Evolutionary conservation across 2,797 vertebrate genomes (phyloP).

Genomic region (Myripristis jacobus): DNA sequence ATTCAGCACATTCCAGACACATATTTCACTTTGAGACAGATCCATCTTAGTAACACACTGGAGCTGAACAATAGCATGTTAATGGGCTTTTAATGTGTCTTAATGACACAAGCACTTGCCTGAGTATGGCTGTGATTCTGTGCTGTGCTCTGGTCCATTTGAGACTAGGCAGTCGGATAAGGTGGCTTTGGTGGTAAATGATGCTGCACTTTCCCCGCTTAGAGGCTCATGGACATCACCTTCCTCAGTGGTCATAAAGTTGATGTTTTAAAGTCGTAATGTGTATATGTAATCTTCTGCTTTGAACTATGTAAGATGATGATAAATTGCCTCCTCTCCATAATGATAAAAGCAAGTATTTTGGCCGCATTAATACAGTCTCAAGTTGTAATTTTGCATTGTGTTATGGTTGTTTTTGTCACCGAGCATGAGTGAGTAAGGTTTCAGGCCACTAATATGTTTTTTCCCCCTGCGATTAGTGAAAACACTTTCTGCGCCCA

Average conservation of each 20-base stretch:
- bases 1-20: conserved; percentile 34
- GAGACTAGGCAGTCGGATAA: conserved; percentile 42
- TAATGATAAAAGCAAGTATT: conserved; percentile 63
- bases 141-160: conserved; percentile 62
- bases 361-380: conserved; percentile 44
- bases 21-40: conserved; percentile 55
- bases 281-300: conserved; percentile 14
- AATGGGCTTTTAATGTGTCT: conserved; percentile 77
- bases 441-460: conserved; percentile 56
- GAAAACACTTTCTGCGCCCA: conserved; percentile 59
- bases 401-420: conserved; percentile 66
- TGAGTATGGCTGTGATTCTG: conserved; percentile 52
- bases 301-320: conserved; percentile 26
- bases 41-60: conserved; percentile 49
- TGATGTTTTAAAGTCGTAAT: conserved; percentile 36
- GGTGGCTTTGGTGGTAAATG: conserved; percentile 51
- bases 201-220: conserved; percentile 39
- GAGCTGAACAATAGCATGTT: conserved; percentile 65
- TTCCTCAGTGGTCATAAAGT: conserved; percentile 14
- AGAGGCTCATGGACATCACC: conserved; percentile 33
- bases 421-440: conserved; percentile 47
- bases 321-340: conserved; percentile 42
- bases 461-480: conserved; percentile 49
- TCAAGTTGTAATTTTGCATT: conserved; percentile 54
- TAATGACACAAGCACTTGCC: conserved; percentile 61